Base-by-base conservation (phyloP, 2,888 invertebrate genomes). In the Diploptera punctata region DNA sequence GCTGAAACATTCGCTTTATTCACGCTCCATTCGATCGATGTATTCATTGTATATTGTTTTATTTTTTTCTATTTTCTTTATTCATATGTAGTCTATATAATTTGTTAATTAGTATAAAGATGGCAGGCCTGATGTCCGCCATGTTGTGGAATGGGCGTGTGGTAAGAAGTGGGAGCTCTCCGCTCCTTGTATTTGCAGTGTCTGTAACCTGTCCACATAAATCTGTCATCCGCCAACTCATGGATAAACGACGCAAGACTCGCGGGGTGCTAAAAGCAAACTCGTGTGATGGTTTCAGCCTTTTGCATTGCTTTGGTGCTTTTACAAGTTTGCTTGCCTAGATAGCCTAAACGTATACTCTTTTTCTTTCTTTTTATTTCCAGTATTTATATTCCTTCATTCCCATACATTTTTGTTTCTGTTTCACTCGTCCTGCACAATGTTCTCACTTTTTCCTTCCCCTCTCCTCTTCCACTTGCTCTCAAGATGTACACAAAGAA, bases 131-230 rank as follows among this genome's bases (percentile, higher is more conserved):
- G n/a, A 16, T 61, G 31, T 44, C 67, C 72, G 72, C 72, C 72
- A 72, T 72, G 68, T 72, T 72, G 68, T 57, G 18, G 33, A 24
- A 61, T 72, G 72, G 72, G 72, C 72, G 72, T 72, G 71, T 71
- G 67, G 47, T 71, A 43, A 72, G 72, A 61, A 68, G 61, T 44
- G 65, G 65, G 31, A 47, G 49, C 47, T 49, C 43, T 54, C 67
- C 57, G 70, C 73, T 72, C 68, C 49, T 62, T 73, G 73, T 73
- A 69, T 70, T 73, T 52, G 73, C 70, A 44, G 67, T 71, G 82
- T 83, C 82, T 82, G 80, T 81, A 81, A 83, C 82, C 82, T 82
- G 83, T 83, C 83, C 83, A 82, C 83, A 83, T 83, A 83, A 83
- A 83, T 83, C 83, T 83, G 83, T 83, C 83, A 83, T 78, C 81